Evolutionary conservation across 2,888 invertebrate species (phyloP).

Genomic region (Mythimna ferrago): DNA sequence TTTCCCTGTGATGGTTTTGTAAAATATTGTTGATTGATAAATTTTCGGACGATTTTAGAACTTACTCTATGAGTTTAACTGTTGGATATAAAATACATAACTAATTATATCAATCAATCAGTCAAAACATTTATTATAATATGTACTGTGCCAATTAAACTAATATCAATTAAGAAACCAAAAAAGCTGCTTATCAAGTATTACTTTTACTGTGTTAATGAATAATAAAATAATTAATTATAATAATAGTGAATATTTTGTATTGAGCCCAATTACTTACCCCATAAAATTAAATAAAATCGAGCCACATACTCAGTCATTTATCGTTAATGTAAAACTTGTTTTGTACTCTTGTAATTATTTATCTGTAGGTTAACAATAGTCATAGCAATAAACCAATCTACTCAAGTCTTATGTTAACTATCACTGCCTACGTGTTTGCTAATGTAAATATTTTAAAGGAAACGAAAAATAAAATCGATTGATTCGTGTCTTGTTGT

Average conservation of each 20-base stretch:
- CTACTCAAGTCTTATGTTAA: slow-evolving; percentile 59
- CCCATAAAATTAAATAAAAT: background rate
- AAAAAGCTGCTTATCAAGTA: background rate
- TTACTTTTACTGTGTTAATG: background rate
- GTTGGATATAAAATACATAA: background rate
- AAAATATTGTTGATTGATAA: slow-evolving; percentile 4
- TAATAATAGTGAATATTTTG: background rate
- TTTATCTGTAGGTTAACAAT: slow-evolving; percentile 39
- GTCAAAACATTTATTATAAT: too few species aligned
- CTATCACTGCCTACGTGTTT: slow-evolving; percentile 70
- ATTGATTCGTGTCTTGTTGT: slow-evolving; percentile 41
- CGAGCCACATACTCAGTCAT: slow-evolving; percentile 15
- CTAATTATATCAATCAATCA: background rate
- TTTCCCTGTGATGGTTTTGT: slow-evolving; percentile 6
- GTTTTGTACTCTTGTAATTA: slow-evolving; percentile 38
- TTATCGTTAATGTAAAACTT: slow-evolving; percentile 15
- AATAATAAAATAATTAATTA: slow-evolving; percentile 4
- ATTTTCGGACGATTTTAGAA: background rate
- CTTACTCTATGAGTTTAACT: background rate
- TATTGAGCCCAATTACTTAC: slow-evolving; percentile 12
- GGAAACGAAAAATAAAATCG: slow-evolving; percentile 54
- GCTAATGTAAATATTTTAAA: slow-evolving; percentile 66
- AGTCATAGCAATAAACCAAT: slow-evolving; percentile 49
- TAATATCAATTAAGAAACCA: background rate
- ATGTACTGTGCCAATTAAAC: slow-evolving; percentile 35